A percentile compares a stretch with the other conserved stretches of the same genome.
These are phyloP conservation scores for Aix galericulata DNA, from an alignment of 2,113 vertebrate species.

Conservation along the genomic window DNA sequence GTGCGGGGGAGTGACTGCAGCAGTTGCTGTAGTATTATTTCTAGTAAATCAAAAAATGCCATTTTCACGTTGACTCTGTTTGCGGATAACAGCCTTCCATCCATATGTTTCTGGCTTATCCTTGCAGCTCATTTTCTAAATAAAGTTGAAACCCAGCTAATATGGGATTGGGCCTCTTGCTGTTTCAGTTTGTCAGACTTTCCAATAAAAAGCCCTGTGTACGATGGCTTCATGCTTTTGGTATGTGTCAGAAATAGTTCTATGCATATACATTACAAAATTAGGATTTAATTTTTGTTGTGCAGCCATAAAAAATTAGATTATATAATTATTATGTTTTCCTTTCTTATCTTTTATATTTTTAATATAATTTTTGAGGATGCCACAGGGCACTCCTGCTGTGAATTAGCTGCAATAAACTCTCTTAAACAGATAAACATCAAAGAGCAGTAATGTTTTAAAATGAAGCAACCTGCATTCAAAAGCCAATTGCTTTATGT, in stretches of 20 bases:
- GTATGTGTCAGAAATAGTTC: slow-evolving; percentile 60
- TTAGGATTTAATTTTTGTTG: slow-evolving; percentile 60
- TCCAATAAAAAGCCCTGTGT: slow-evolving; percentile 29
- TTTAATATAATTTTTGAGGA: slow-evolving; percentile 66
- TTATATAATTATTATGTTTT: slow-evolving; percentile 67
- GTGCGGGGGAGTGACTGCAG: neutral
- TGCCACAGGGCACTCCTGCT: slow-evolving; percentile 69
- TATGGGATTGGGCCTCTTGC: slow-evolving; percentile 22
- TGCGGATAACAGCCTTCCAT: neutral
- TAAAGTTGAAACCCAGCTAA: slow-evolving; percentile 36
- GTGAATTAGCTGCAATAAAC: slow-evolving; percentile 63
- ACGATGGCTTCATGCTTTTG: slow-evolving; percentile 46
- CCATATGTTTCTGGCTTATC: slow-evolving; percentile 56
- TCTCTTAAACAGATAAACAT: slow-evolving; percentile 66
- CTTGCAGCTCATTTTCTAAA: slow-evolving; percentile 52
- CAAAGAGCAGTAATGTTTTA: slow-evolving; percentile 63
- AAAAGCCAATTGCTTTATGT: slow-evolving; percentile 45
- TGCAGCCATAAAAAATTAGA: slow-evolving; percentile 67
- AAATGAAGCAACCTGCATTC: slow-evolving; percentile 65
- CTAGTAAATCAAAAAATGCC: slow-evolving; percentile 18
- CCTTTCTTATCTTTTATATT: slow-evolving; percentile 62
- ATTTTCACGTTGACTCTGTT: neutral
- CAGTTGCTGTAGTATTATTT: neutral
- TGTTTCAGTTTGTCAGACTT: slow-evolving; percentile 55
- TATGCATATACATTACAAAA: slow-evolving; percentile 60